Evolutionary conservation across 2,797 vertebrate species (phyloP), one percentile per base, ranked within the genome.

Genomic region (Microhierax caerulescens): DNA sequence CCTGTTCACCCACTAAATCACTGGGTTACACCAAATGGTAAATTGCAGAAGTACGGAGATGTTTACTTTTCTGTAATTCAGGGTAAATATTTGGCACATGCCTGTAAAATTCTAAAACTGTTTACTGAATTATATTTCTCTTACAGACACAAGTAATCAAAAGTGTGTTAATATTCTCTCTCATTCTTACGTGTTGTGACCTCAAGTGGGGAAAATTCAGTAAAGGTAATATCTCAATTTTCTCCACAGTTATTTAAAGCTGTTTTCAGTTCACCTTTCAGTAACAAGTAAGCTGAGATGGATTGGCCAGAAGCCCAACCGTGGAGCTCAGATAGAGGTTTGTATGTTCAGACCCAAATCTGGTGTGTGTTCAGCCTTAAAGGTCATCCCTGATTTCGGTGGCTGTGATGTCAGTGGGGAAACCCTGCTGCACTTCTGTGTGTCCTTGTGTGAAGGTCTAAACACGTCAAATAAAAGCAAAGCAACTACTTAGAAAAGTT

Each of bases 341-440:
- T 1, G 8, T 85, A 13, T 53, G 47, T 85, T 95, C 77, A 89
- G 37, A 37, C 32, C 57, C 56, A 60, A 13, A 28, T 36, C 28
- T 67, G 76, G 19, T 23, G 18, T 92, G 70, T 94, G 53, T 83
- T 95, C 51, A 92, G 3, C 74, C 45, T 92, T 87, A 96, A 96
- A 96, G 94, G 94, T 96, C 93, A 94, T 57, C 74, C 64, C 56
- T 89, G 36, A 82, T 56, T 86, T 92, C 65, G 51, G 80, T 56
- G 83, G 64, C 41, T 91, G 41, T 96, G 94, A 91, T 96, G 92
- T 94, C 95, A 93, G 1, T 87, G 92, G 97, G 95, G 96, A 97
- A 95, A 93, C 91, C 69, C 96, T 93, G 87, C 57, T 93, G 91
- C 69, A 72, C 74, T 93, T 95, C 3, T 65, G 47, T 70, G 59